Base-by-base conservation (phyloP, 2,888 invertebrate genomes). In the Pheosia tremula region DNA sequence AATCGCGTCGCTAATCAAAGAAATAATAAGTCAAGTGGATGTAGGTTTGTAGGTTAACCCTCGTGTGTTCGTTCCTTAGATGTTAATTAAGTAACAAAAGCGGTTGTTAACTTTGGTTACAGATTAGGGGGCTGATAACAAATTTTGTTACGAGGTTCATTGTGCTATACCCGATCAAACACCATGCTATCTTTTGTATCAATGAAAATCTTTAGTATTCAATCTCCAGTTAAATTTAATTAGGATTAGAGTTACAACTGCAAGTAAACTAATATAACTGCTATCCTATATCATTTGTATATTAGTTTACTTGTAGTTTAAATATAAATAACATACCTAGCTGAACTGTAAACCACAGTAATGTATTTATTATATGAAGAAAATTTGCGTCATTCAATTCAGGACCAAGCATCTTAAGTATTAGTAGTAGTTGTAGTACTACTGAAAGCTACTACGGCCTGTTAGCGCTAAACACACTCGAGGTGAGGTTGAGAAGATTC, bases 11-110 rank as follows among this genome's bases (percentile, higher is more conserved):
- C 61, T 60, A 64, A 66, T 69, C 61, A 62, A 7, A 13, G 6
- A 50, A 60, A 62, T 56, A 43, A 57, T 64, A 54, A 56, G 60
- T 72, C 68, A 66, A 9, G 59, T 58, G 47, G 63, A 66, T 62
- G 38, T 65, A 65, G 71, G 66, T 74, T 36, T 73, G 1, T 69
- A 59, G 71, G 66, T 66, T 63, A 72, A 41, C 53, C 53, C 3
- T 65, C 47, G 53, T 61, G 58, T 59, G 57, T 36, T 56, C 45
- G 37, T 38, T 50, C 39, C 59, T n/a, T 73, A 66, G 57, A 60
- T 70, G 52, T 61, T 50, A 66, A 64, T 64, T 61, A 57, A n/a
- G 24, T 24, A 50, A 50, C 49, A 47, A 36, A 59, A 64, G 53
- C 37, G 57, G 50, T 58, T 58, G 57, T 62, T 61, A 59, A 59